phyloP scores from a whole-genome alignment of 2,888 invertebrate genomes.

The Drosophila borborema region DNA sequence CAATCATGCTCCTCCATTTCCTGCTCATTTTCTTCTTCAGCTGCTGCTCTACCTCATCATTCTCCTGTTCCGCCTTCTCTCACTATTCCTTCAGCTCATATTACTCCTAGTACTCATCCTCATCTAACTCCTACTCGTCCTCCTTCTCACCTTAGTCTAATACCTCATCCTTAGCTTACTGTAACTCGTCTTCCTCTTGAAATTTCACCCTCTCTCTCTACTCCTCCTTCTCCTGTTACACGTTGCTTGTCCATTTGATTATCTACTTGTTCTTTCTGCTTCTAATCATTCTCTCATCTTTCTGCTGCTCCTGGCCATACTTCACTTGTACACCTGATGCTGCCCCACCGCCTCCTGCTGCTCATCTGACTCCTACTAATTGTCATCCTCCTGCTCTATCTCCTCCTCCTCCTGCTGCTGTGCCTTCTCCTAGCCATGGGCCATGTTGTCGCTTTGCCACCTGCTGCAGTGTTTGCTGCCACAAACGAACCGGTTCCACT shows the following conservation, averaged over 20 bases:
- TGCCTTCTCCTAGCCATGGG: slow-evolving; percentile 31
- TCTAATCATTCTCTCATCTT: neutral
- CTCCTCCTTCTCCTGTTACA: neutral
- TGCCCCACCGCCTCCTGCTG: neutral
- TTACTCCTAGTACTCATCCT: too few species aligned
- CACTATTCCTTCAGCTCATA: neutral
- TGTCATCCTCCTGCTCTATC: neutral
- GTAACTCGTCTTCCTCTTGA: neutral
- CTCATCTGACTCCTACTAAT: neutral
- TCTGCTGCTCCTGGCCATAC: neutral
- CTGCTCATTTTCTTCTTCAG: neutral
- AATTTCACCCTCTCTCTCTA: neutral
- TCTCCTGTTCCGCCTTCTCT: slow-evolving; percentile 3
- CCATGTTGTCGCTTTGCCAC: slow-evolving; percentile 45
- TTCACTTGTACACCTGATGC: neutral
- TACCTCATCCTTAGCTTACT: too few species aligned
- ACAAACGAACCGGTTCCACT: slow-evolving; percentile 57
- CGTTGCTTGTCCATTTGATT: neutral
- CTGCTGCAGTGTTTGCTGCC: slow-evolving; percentile 61
- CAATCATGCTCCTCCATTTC: neutral
- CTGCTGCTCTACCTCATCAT: neutral
- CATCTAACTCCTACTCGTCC: neutral
- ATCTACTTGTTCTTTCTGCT: neutral
- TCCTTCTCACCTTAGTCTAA: neutral
- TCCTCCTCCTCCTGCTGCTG: neutral